Conservation (phyloP, 2,113 vertebrate species). For the Notothenia rossii region DNA sequence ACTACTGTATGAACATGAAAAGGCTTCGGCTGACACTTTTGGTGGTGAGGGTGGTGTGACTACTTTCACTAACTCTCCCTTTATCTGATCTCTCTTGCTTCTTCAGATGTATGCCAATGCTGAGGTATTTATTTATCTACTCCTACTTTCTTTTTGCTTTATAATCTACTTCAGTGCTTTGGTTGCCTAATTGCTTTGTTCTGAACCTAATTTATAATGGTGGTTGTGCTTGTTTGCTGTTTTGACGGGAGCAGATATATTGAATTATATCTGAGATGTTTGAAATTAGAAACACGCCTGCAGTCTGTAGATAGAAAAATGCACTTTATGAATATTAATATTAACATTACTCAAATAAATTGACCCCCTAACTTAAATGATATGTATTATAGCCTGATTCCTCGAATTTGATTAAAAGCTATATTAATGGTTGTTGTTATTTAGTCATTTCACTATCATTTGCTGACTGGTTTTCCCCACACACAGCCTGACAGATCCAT, state of each 20-base stretch:
- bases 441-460: not conserved
- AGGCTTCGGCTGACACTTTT: slow-evolving; percentile 78
- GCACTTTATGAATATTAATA: not conserved
- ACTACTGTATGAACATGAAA: slow-evolving; percentile 52
- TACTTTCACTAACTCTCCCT: slow-evolving; percentile 83
- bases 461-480: slow-evolving; percentile 45
- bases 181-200: slow-evolving; percentile 74
- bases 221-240: slow-evolving; percentile 35
- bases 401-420: not conserved
- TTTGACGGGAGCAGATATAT: not conserved
- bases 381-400: not conserved
- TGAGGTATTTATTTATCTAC: slow-evolving; percentile 86
- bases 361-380: not conserved
- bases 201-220: slow-evolving; percentile 52
- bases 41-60: slow-evolving; percentile 82
- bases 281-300: not conserved
- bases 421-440: too few relatives aligned
- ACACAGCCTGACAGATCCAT: slow-evolving; percentile 83
- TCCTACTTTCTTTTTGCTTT: slow-evolving; percentile 61
- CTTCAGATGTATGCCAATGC: slow-evolving; percentile 90
- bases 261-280: not conserved
- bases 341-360: not conserved
- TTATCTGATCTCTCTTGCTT: slow-evolving; percentile 84
- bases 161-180: slow-evolving; percentile 72
- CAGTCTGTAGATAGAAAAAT: not conserved